Percentiles rank a stretch among this genome's conserved stretches.
These are phyloP conservation scores for Synanceia verrucosa DNA, from an alignment of 2,797 vertebrate species.

Conservation along the genomic window DNA sequence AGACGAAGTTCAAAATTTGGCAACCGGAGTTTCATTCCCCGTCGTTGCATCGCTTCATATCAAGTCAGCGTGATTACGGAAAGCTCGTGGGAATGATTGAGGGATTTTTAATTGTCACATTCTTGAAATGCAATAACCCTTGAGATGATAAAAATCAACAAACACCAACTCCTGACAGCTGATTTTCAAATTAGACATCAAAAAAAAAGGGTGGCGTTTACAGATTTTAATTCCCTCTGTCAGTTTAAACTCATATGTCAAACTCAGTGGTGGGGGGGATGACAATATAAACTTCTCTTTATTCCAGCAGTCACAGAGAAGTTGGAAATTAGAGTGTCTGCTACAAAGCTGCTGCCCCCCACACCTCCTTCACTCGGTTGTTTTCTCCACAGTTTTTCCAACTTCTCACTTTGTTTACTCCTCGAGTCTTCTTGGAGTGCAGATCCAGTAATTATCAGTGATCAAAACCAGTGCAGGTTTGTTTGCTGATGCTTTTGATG, in stretches of 20 bases:
- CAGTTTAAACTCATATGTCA: conserved; percentile 82
- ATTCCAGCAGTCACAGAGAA: conserved; percentile 72
- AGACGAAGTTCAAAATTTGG: conserved; percentile 2
- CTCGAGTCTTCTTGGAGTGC: conserved; percentile 76
- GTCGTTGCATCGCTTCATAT: conserved; percentile 35
- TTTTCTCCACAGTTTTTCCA: conserved; percentile 36
- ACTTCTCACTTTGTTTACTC: conserved; percentile 74
- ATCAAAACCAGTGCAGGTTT: conserved; percentile 80
- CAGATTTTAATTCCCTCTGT: conserved; percentile 84
- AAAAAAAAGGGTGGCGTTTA: conserved; percentile 70
- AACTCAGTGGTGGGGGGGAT: conserved; percentile 71
- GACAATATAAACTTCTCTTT: conserved; percentile 79
- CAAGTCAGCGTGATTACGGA: conserved; percentile 29
- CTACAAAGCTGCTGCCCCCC: conserved; percentile 52
- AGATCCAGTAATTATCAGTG: conserved; percentile 82
- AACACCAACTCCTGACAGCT: conserved; percentile 78
- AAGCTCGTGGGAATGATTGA: conserved; percentile 73
- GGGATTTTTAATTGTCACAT: conserved; percentile 84
- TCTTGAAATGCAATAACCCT: conserved; percentile 83
- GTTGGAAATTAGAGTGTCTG: conserved; percentile 76
- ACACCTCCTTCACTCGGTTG: background rate
- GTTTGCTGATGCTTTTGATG: conserved; percentile 69
- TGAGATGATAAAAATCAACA: conserved; percentile 85
- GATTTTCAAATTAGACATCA: conserved; percentile 81
- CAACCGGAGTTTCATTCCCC: conserved; percentile 15